Evolutionary conservation across 35 echinoderm and acorn worm species (phyloP).

Genomic region (Stichopus chloronotus): DNA sequence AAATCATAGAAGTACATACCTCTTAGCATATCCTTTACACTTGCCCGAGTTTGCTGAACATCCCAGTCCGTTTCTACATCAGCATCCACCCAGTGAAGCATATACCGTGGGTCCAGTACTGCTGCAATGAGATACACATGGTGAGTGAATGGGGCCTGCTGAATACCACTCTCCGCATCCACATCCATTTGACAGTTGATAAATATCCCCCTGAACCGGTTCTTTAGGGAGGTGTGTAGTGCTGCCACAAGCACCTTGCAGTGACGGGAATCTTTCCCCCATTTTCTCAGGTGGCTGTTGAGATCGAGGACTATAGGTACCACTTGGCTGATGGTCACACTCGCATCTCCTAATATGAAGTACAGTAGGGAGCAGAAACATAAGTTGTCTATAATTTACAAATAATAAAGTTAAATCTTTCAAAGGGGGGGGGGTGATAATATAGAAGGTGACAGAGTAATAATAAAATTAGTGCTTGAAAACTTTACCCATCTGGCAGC

Average conservation of each 20-base stretch:
- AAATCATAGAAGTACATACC: background rate
- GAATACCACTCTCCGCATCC: background rate
- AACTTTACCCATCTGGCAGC: background rate
- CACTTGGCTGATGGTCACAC: slow-evolving; percentile 35
- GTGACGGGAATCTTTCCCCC: background rate
- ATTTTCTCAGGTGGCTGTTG: slow-evolving; percentile 33
- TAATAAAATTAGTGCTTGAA: background rate
- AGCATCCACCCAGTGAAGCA: slow-evolving; percentile 41
- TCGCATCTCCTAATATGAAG: slow-evolving; percentile 18
- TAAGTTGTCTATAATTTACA: background rate
- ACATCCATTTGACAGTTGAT: background rate
- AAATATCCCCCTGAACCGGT: slow-evolving; percentile 43
- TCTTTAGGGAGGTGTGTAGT: background rate
- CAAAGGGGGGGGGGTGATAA: background rate
- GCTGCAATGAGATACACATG: slow-evolving; percentile 31
- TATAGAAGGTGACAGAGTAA: too few relatives aligned
- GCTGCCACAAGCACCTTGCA: background rate
- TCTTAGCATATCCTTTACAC: slow-evolving; percentile 22
- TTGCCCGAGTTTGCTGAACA: background rate
- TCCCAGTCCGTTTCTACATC: background rate
- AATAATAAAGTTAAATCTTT: background rate
- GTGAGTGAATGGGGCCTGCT: slow-evolving; percentile 16
- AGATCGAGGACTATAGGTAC: slow-evolving; percentile 43
- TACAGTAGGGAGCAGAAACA: background rate
- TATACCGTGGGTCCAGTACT: slow-evolving; percentile 49